Evolutionary conservation across 2,113 vertebrate genomes (phyloP), one percentile per base, ranked within the genome.

Genomic region (Charina bottae): DNA sequence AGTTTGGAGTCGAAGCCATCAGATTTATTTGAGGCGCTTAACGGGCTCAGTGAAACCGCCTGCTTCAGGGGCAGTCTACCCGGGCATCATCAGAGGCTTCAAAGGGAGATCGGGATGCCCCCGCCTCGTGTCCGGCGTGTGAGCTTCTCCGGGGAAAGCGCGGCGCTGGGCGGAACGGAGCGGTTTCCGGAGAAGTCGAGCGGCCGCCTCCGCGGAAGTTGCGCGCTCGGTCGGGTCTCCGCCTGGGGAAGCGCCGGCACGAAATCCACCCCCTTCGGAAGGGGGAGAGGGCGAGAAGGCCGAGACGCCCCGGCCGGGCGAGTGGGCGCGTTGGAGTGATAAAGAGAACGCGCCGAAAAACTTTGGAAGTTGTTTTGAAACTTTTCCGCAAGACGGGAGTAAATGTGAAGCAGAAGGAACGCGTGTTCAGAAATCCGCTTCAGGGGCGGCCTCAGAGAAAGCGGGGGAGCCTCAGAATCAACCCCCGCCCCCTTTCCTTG

Each of bases 401-500:
- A 49, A 26, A 6, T n/a, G 89, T 83, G 92, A 56, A 54, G 28
- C 0, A 23, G 68, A 83, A 59, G 13, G 3, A 24, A n/a, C 0
- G 2, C n/a, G 9, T 0, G 0, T 26, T 1, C 33, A 86, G 6
- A 86, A 12, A 68, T 2, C 4, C 46, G 21, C 4, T 68, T 91
- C 87, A 56, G 53, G 68, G 17, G 23, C 2, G 4, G 91, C 46
- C 68, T 33, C n/a, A 46, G 0, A 33, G 24, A 64, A 55, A 59
- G 2, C 23, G 12, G 21, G 2, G 7, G 28, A 24, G 6, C 24
- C 3, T 84, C 3, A 49, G 46, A 15, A 17, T 19, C 53, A 21
- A 42, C 53, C 28, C 24, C 0, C 28, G 26, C 13, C 12, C 26
- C 26, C 4, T 0, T 0, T 0, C 0, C 26, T 64, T 64, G 62